Evolutionary conservation across 2,888 invertebrate species (phyloP), one percentile per base, ranked within the genome.

Genomic region (Pogonocherus hispidulus): DNA sequence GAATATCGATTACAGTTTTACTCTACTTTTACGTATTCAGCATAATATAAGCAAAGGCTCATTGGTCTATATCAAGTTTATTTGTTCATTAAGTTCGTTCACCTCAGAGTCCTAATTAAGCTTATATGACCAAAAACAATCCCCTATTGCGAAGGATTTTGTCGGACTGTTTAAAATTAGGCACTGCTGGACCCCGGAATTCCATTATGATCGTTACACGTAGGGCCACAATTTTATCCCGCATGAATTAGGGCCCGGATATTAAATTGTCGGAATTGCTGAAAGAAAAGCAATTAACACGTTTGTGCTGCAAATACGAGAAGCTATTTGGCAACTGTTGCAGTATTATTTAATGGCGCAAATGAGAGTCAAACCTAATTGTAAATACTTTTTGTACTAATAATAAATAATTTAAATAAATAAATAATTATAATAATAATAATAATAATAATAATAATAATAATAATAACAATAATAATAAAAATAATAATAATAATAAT

Each of bases 231-330:
- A 41, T 41, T 41, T 41, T 5, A 11, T 5, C 11, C 41, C 41
- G 16, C 41, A 16, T 41, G 41, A 41, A 41, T 41, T 41, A 41
- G 41, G 5, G 41, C 5, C 16, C 14, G 41, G 4, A 41, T 41
- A 41, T 41, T n/a, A 41, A 41, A 41, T 41, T 41, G 41, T 41
- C 41, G n/a, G 41, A 41, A 41, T 41, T n/a, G 41, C 41, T 41
- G 41, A 41, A 41, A 41, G 41, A 41, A 41, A 41, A 41, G 1
- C 41, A 41, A 41, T 41, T 41, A 41, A 41, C 41, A 41, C 41
- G 41, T 41, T 41, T 14, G 5, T 16, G 41, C 6, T 41, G 16
- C n/a, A 14, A 41, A 1, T n/a, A n/a, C 3, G 41, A 6, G n/a
- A 14, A 9, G n/a, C n/a, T 41, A 41, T 41, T 41, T n/a, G 16